Conservation (phyloP, 1,140 invertebrate genomes). For the Platyscapa corneri region DNA sequence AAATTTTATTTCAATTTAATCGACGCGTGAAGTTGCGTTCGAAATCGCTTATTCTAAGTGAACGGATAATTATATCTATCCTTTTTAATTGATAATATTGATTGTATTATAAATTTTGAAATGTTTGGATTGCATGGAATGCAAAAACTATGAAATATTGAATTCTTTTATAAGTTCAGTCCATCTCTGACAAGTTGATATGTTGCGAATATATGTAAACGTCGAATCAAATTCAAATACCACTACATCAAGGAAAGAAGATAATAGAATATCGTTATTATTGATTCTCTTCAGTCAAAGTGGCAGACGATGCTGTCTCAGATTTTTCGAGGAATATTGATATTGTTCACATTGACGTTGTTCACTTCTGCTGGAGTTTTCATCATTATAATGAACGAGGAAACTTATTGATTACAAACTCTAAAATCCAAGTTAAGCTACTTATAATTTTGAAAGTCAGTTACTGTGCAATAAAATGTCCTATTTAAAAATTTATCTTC, state of each 20-base stretch:
- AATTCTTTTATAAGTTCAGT: neutral
- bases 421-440: constrained; percentile 9
- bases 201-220: neutral
- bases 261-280: constrained; percentile 35
- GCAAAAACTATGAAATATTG: neutral
- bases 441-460: constrained; percentile 33
- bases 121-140: neutral
- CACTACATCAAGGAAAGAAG: constrained; percentile 15
- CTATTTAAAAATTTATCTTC: constrained; percentile 2
- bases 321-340: constrained; percentile 65
- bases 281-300: constrained; percentile 61
- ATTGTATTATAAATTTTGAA: neutral
- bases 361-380: constrained; percentile 62
- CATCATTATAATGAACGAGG: constrained; percentile 48
- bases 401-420: constrained; percentile 29
- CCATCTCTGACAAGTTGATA: constrained; percentile 22
- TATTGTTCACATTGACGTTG: constrained; percentile 63
- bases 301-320: constrained; percentile 62
- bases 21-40: too few relatives aligned
- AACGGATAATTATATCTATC: too few relatives aligned
- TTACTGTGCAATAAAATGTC: constrained; percentile 34
- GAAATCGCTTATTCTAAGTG: too few relatives aligned
- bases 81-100: neutral
- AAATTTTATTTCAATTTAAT: too few relatives aligned
- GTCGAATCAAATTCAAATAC: neutral